Evolutionary conservation across 2,888 invertebrate species (phyloP), one percentile per base, ranked within the genome.

Genomic region (Drosophila macrospina): DNA sequence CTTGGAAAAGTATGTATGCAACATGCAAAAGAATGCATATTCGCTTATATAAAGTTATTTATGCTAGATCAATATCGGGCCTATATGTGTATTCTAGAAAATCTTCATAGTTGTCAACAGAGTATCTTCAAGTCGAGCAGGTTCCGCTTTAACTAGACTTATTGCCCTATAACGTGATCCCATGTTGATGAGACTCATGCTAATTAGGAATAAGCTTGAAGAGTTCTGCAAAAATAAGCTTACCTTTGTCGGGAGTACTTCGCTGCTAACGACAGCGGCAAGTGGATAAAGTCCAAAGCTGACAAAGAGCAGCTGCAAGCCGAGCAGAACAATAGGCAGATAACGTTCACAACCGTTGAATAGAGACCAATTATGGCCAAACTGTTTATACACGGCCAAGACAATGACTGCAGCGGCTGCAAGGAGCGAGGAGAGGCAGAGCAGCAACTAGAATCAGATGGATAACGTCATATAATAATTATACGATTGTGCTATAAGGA

Each of bases 221-320:
- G 13, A 24, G 5, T 24, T 44, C 2, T 3, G 5, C 8, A 5
- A n/a, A 8, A 34, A 20, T 20, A 7, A 5, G 11, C 78, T 61
- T 62, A 91, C 91, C 85, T 90, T 90, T 6, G 81, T 67, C 0
- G 90, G 89, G 44, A 91, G 32, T 4, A 90, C 79, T 65, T 92
- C 91, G 3, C 78, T 74, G 34, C 90, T 80, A 2, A 91, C 74
- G 13, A 90, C 82, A 6, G 89, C 84, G 0, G 89, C 84, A 54
- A 91, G 55, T 0, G 92, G 89, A 57, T 86, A 81, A 0, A 91
- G 70, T 1, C 91, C 92, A 16, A 90, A 71, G 63, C 85, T 89
- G 0, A 90, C 83, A 15, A 89, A 79, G 4, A 90, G 73, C 3
- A 91, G 59, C 16, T 88, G 85, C 1, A 69, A 28, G 0, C 77